These are phyloP conservation scores for Drosophila ohnishii DNA, from an alignment of 1,140 invertebrate genomes.

Conservation along the genomic window DNA sequence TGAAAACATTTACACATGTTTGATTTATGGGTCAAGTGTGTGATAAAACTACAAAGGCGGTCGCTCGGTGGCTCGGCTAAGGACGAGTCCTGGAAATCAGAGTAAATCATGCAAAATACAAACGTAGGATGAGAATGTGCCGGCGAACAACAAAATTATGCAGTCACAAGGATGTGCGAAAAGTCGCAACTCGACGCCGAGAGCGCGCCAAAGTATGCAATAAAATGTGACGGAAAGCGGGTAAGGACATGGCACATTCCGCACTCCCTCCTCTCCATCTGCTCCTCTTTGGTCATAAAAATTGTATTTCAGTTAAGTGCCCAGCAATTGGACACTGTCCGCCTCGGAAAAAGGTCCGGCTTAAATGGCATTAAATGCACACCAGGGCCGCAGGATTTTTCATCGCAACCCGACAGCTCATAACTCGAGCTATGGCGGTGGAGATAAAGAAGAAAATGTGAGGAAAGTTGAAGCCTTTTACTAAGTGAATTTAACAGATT, in stretches of 20 bases:
- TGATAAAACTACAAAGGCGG: constrained; percentile 79
- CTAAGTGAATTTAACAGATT: constrained; percentile 9
- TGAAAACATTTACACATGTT: constrained; percentile 81
- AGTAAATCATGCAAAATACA: constrained; percentile 75
- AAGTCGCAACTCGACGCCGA: constrained; percentile 58
- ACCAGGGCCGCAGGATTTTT: constrained; percentile 24
- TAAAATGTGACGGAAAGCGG: constrained; percentile 33
- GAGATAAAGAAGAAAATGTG: constrained; percentile 7
- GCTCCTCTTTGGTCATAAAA: constrained; percentile 49
- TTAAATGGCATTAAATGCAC: constrained; percentile 67
- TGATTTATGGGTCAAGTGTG: constrained; percentile 81
- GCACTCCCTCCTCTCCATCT: neutral
- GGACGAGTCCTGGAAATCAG: constrained; percentile 57
- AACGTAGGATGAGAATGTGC: constrained; percentile 52
- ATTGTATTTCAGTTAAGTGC: constrained; percentile 68
- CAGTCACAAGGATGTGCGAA: constrained; percentile 68
- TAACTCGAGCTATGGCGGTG: constrained; percentile 9
- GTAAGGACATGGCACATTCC: constrained; percentile 7
- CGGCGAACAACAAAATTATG: constrained; percentile 61
- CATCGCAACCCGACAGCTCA: constrained; percentile 22
- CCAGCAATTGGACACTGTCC: constrained; percentile 43
- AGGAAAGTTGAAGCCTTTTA: neutral
- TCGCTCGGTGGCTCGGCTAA: constrained; percentile 8
- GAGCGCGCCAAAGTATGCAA: constrained; percentile 58
- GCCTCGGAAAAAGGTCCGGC: constrained; percentile 42